A percentile compares a stretch with the other conserved stretches of the same genome.
These are phyloP conservation scores for Pseudococcus longispinus DNA, from an alignment of 2,888 invertebrate genomes.

Conservation along the genomic window DNA sequence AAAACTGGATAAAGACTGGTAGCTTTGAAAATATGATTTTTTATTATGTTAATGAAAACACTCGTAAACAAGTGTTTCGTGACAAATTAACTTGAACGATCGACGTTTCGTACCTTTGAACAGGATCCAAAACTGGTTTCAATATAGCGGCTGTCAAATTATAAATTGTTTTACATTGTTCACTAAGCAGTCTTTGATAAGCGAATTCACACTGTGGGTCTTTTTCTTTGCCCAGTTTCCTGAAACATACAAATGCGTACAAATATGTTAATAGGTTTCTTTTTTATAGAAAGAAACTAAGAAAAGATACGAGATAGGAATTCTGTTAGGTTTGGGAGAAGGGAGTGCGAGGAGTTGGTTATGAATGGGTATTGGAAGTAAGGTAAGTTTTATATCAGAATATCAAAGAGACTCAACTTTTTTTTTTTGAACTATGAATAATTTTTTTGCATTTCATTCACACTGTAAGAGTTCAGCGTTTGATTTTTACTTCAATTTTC, in stretches of 20 bases:
- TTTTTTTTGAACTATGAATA: no score
- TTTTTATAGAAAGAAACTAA: no score
- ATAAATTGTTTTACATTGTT: conserved; percentile 50
- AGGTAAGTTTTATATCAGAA: no score
- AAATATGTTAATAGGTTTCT: no score
- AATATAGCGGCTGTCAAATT: conserved; percentile 49
- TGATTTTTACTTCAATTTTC: no score
- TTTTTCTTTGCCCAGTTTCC: conserved; percentile 55
- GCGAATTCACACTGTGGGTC: conserved; percentile 49
- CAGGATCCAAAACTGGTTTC: conserved; percentile 49
- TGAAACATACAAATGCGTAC: background rate
- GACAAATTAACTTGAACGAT: background rate
- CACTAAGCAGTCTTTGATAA: conserved; percentile 53
- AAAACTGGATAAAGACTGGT: background rate
- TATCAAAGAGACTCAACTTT: no score
- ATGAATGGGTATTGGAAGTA: no score
- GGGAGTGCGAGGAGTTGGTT: no score
- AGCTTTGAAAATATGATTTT: background rate
- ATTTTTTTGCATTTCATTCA: no score
- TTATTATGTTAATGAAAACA: background rate
- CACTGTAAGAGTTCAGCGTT: no score
- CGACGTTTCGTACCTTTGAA: conserved; percentile 36
- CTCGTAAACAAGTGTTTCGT: background rate
- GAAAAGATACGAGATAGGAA: no score
- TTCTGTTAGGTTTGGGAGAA: no score